Percentiles rank a stretch among this genome's conserved stretches.
Conservation (phyloP, 2,113 vertebrate genomes). For the human region DNA sequence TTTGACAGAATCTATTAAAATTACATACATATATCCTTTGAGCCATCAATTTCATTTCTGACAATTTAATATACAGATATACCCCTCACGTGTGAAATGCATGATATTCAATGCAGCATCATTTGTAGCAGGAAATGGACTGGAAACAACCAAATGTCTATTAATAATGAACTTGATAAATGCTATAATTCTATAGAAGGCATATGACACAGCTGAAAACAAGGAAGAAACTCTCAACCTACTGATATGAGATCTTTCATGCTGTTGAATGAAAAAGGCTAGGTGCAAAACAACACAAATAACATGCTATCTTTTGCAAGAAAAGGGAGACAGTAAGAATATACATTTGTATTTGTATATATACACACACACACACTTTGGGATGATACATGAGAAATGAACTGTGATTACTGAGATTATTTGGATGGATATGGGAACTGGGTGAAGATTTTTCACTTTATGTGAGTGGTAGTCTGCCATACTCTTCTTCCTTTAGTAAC, state of each 20-base stretch:
- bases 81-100: background rate
- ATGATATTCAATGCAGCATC: background rate
- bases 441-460: background rate
- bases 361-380: background rate
- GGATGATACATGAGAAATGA: background rate
- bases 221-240: background rate
- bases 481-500: background rate
- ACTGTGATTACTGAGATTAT: background rate
- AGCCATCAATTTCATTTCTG: background rate
- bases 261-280: background rate
- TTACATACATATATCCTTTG: background rate
- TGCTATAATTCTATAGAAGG: background rate
- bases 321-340: background rate
- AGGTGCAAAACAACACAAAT: background rate
- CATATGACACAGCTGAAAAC: background rate
- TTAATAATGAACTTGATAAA: background rate
- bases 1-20: background rate
- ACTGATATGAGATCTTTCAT: fast-evolving
- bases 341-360: background rate
- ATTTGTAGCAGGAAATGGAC: background rate
- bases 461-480: no score
- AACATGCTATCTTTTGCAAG: background rate
- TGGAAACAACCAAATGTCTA: background rate
- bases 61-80: background rate
- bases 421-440: background rate